A percentile compares a stretch with the other conserved stretches of the same genome.
These are phyloP conservation scores for Endotricha flammealis DNA, from an alignment of 2,888 invertebrate species.

Conservation along the genomic window DNA sequence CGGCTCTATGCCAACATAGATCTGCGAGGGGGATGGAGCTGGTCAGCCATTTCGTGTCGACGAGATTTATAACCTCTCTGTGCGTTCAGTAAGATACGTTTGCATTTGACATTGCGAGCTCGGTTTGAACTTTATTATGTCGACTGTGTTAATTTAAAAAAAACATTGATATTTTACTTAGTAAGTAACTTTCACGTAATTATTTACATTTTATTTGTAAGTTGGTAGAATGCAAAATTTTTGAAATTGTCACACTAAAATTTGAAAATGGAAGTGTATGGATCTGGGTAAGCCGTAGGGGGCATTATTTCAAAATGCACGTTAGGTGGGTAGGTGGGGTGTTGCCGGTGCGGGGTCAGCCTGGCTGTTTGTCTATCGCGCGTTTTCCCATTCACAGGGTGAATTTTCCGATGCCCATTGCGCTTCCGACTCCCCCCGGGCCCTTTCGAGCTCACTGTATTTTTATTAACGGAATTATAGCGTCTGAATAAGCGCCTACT, in stretches of 20 bases:
- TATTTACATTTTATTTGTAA: too few relatives aligned
- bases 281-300: slow-evolving; percentile 44
- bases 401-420: slow-evolving; percentile 75
- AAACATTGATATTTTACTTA: not conserved
- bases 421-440: slow-evolving; percentile 54
- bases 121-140: slow-evolving; percentile 20
- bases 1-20: slow-evolving; percentile 57
- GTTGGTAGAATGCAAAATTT: too few relatives aligned
- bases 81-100: slow-evolving; percentile 64
- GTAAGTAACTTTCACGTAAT: not conserved
- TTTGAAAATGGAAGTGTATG: slow-evolving; percentile 36
- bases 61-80: slow-evolving; percentile 75
- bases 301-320: slow-evolving; percentile 73
- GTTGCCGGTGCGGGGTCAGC: slow-evolving; percentile 53
- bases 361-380: slow-evolving; percentile 74
- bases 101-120: slow-evolving; percentile 44
- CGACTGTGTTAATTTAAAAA: not conserved
- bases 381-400: slow-evolving; percentile 75
- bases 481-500: slow-evolving; percentile 68
- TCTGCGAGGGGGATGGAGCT: slow-evolving; percentile 56
- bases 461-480: slow-evolving; percentile 76
- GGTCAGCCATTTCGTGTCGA: slow-evolving; percentile 76
- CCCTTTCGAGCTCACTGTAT: slow-evolving; percentile 56
- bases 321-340: slow-evolving; percentile 42
- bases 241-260: too few relatives aligned